Evolutionary conservation across 2,888 invertebrate species (phyloP).

Genomic region (Fabriciana adippe): DNA sequence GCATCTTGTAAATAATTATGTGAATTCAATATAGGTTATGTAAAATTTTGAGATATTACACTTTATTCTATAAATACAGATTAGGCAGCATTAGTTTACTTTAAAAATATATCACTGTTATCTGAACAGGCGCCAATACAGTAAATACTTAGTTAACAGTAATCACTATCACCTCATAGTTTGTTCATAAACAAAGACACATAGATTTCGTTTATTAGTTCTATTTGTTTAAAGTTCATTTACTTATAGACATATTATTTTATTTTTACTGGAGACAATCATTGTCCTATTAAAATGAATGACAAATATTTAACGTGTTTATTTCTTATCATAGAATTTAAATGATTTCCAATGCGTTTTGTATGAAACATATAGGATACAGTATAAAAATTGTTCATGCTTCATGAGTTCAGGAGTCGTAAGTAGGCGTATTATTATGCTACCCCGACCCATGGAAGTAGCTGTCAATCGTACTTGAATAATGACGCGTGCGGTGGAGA

Average conservation of each 20-base stretch:
- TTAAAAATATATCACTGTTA: conserved; percentile 18
- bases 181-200: conserved; percentile 3
- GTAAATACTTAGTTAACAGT: conserved; percentile 31
- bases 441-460: conserved; percentile 65
- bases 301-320: too few species aligned
- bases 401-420: conserved; percentile 58
- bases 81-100: neutral
- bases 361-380: neutral
- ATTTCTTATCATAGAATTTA: neutral
- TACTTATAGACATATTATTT: conserved; percentile 8
- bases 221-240: conserved; percentile 21
- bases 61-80: too few species aligned
- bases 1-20: too few species aligned
- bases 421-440: conserved; percentile 80
- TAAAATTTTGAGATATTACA: too few species aligned
- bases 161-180: conserved; percentile 16
- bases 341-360: neutral
- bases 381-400: conserved; percentile 53
- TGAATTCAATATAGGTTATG: too few species aligned
- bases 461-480: conserved; percentile 80
- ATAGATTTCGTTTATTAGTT: conserved; percentile 12
- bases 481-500: conserved; percentile 80
- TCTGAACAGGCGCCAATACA: conserved; percentile 38
- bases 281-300: too few species aligned
- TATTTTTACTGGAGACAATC: conserved; percentile 4